phyloP scores from a whole-genome alignment of 2,797 vertebrate genomes.

The Denticeps clupeoides region DNA sequence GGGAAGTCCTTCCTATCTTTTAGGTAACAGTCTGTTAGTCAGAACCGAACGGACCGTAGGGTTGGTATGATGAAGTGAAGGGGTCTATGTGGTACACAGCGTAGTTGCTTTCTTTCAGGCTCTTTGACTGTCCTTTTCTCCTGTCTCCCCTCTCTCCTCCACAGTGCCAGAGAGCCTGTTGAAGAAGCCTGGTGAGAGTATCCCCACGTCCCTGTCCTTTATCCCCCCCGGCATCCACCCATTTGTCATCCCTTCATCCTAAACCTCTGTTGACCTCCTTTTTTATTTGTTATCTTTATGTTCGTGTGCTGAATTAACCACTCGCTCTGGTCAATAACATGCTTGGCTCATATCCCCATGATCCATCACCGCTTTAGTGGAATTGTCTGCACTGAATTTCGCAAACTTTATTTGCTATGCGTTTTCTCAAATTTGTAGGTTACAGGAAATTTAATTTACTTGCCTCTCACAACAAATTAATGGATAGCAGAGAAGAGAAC shows the following conservation, averaged over 20 bases:
- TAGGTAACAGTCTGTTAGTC: too few relatives aligned
- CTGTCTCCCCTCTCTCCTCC: constrained; percentile 82
- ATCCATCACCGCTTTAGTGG: not conserved
- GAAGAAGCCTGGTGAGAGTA: constrained; percentile 96
- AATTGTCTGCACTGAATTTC: too few relatives aligned
- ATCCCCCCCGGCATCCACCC: constrained; percentile 16
- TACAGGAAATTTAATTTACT: too few relatives aligned
- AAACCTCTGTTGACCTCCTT: constrained; percentile 9
- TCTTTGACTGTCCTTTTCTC: constrained; percentile 42
- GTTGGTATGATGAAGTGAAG: too few relatives aligned
- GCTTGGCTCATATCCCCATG: not conserved
- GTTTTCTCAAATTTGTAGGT: too few relatives aligned
- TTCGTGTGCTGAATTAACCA: not conserved
- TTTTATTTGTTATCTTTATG: constrained; percentile 4
- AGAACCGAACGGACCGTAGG: too few relatives aligned
- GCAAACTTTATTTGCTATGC: too few relatives aligned
- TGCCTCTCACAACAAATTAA: too few relatives aligned
- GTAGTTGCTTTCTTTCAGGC: constrained; percentile 32
- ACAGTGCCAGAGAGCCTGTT: constrained; percentile 85
- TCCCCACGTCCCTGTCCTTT: constrained; percentile 49
- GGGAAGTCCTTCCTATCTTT: too few relatives aligned
- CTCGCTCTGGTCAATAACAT: not conserved
- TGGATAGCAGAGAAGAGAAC: too few relatives aligned
- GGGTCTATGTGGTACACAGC: constrained; percentile 3
- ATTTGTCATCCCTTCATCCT: constrained; percentile 6